Conservation (phyloP, 2,888 invertebrate genomes). For the Dryadula phaetusa region DNA sequence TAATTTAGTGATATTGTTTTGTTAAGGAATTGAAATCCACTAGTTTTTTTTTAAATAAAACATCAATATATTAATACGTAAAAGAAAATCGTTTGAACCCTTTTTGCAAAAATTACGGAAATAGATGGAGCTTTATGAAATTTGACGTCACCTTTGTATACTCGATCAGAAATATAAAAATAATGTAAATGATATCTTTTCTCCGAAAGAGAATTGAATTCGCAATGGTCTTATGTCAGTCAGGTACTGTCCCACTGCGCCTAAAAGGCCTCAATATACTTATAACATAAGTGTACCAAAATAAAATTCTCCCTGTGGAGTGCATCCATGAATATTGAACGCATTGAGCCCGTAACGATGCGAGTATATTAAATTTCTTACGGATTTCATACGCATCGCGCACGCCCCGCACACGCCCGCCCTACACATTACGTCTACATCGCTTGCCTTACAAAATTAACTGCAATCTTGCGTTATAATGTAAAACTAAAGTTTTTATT, state of each 20-base stretch:
- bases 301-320: conserved; percentile 53
- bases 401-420: conserved; percentile 53
- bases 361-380: conserved; percentile 73
- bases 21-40: conserved; percentile 36
- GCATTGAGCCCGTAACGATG: conserved; percentile 58
- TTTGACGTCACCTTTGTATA: too few relatives aligned
- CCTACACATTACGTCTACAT: conserved; percentile 54
- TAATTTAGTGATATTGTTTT: conserved; percentile 69
- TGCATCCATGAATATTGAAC: conserved; percentile 58
- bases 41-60: conserved; percentile 24
- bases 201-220: too few relatives aligned
- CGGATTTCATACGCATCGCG: conserved; percentile 62
- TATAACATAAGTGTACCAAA: conserved; percentile 28
- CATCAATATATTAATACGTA: too few relatives aligned
- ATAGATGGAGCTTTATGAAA: too few relatives aligned
- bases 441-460: conserved; percentile 45
- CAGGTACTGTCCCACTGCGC: too few relatives aligned
- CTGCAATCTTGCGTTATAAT: conserved; percentile 10
- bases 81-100: too few relatives aligned
- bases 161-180: too few relatives aligned
- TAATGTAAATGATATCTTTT: too few relatives aligned
- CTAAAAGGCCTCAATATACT: background rate
- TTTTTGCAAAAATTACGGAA: too few relatives aligned
- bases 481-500: background rate
- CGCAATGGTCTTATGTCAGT: too few relatives aligned